These are phyloP conservation scores for Neosalanx taihuensis DNA, from an alignment of 2,797 vertebrate genomes.

Conservation along the genomic window DNA sequence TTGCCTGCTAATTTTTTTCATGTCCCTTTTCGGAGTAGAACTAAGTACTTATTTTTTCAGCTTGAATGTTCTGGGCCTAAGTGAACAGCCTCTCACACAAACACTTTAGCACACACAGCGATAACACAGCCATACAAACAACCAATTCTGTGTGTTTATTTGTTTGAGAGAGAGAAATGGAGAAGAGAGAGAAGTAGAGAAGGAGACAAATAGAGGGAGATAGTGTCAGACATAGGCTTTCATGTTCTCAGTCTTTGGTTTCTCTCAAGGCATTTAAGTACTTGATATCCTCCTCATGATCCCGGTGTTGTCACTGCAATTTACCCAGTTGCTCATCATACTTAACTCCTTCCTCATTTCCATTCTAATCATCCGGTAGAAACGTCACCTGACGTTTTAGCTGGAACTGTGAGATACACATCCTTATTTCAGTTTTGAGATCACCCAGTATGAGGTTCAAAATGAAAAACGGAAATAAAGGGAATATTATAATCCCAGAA, in stretches of 20 bases:
- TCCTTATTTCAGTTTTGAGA: conserved; percentile 53
- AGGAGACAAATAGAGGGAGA: conserved; percentile 31
- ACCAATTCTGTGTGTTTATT: conserved; percentile 20
- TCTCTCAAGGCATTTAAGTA: conserved; percentile 68
- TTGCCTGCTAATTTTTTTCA: conserved; percentile 49
- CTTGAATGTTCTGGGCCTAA: conserved; percentile 13
- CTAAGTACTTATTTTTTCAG: conserved; percentile 35
- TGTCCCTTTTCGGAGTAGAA: conserved; percentile 42
- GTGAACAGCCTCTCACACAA: conserved; percentile 39
- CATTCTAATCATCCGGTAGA: conserved; percentile 67
- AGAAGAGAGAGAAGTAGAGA: conserved; percentile 19
- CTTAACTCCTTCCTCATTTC: conserved; percentile 69
- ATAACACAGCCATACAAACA: neutral
- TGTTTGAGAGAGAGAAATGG: conserved; percentile 14
- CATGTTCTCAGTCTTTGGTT: conserved; percentile 63
- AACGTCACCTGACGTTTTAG: conserved; percentile 68
- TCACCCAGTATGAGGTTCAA: conserved; percentile 38
- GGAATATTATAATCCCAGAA: neutral
- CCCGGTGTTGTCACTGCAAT: conserved; percentile 73
- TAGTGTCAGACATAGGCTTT: conserved; percentile 61
- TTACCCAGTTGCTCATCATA: conserved; percentile 74
- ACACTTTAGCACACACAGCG: conserved; percentile 15
- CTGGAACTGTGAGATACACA: conserved; percentile 47
- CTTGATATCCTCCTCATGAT: conserved; percentile 67
- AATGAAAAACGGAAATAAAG: conserved; percentile 41